phyloP scores from a whole-genome alignment of 1,140 invertebrate species.

The Cotesia vestalis region DNA sequence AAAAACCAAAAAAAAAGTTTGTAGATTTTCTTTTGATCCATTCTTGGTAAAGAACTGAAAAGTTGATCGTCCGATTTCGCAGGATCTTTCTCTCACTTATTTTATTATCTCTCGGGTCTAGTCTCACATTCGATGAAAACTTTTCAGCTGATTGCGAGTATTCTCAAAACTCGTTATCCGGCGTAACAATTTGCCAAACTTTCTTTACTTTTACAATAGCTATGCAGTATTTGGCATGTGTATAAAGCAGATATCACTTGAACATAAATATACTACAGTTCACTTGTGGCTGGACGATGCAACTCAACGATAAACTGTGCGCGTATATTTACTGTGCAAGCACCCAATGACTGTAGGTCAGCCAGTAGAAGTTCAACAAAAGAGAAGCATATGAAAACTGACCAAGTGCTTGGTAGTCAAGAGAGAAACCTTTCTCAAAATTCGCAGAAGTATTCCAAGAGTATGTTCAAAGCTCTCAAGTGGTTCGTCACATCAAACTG shows the following conservation, averaged over 20 bases:
- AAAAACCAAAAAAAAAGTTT: too few relatives aligned
- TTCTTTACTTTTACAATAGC: conserved; percentile 10
- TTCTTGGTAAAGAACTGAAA: conserved; percentile 11
- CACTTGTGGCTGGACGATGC: neutral
- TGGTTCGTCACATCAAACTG: too few relatives aligned
- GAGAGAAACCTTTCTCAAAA: too few relatives aligned
- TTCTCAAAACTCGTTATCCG: conserved; percentile 25
- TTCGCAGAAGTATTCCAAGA: too few relatives aligned
- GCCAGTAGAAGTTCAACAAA: neutral
- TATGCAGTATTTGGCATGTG: conserved; percentile 1
- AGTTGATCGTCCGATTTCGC: conserved; percentile 13
- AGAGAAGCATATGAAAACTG: neutral
- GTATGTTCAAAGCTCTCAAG: too few relatives aligned
- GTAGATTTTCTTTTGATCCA: conserved; percentile 4
- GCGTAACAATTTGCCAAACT: conserved; percentile 25
- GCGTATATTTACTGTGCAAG: conserved; percentile 6
- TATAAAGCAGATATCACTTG: neutral
- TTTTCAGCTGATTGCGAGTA: conserved; percentile 40
- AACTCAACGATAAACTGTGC: neutral
- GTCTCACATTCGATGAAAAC: conserved; percentile 32
- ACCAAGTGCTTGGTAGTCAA: too few relatives aligned
- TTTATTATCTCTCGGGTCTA: too few relatives aligned
- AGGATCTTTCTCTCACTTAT: neutral
- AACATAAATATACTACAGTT: neutral
- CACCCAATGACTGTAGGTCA: neutral